Percentiles rank a stretch among this genome's conserved stretches.
Evolutionary conservation across 2,888 invertebrate genomes (phyloP).

Genomic region (Gibbula magus): DNA sequence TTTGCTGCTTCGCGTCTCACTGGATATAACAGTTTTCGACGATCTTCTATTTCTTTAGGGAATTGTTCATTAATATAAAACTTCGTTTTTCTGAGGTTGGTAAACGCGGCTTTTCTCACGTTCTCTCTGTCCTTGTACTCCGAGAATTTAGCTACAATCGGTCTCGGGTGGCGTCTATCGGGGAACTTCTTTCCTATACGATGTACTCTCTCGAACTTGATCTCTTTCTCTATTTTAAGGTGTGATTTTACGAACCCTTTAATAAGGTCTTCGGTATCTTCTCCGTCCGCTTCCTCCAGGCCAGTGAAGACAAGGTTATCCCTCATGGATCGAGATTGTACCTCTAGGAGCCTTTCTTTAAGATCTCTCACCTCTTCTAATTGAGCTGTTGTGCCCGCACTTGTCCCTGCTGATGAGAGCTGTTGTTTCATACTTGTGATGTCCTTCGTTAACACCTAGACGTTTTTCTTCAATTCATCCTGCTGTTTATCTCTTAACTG

Average conservation of each 20-base stretch:
- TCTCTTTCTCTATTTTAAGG: not conserved
- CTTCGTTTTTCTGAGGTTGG: not conserved
- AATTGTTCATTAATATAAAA: not conserved
- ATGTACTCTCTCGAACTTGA: not conserved
- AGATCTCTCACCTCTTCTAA: too few species aligned
- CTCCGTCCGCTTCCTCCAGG: too few species aligned
- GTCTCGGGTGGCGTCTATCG: not conserved
- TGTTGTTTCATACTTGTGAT: too few species aligned
- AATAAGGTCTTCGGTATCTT: too few species aligned
- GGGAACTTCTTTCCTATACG: not conserved
- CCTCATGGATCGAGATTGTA: too few species aligned
- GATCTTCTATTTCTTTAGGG: not conserved
- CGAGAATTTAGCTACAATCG: not conserved
- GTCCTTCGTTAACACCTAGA: too few species aligned
- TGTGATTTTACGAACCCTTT: not conserved
- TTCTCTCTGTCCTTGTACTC: not conserved
- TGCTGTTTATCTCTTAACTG: too few species aligned
- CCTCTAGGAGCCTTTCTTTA: too few species aligned
- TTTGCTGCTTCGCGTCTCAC: not conserved
- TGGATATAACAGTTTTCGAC: not conserved
- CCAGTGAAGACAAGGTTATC: too few species aligned
- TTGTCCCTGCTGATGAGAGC: too few species aligned
- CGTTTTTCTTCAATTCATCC: too few species aligned
- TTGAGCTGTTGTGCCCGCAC: too few species aligned
- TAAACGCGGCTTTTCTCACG: not conserved